Evolutionary conservation across 2,888 invertebrate genomes (phyloP), one percentile per base, ranked within the genome.

Genomic region (Synergus gifuensis): DNA sequence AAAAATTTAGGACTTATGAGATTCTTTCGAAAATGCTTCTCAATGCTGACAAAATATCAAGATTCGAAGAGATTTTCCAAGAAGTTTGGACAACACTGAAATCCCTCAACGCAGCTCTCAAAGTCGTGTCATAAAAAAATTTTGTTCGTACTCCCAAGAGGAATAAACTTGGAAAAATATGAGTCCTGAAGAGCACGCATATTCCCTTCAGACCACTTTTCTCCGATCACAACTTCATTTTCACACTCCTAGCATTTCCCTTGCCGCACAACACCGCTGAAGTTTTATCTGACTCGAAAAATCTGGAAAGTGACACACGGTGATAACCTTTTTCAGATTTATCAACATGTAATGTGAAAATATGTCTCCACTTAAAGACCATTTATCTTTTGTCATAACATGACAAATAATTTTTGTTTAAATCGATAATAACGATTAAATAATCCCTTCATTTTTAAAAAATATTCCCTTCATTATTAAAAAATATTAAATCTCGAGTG

Each of bases 171-270:
- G 69, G 44, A 22, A 67, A 67, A 67, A 22, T 67, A 67, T 67
- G n/a, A 22, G 44, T 44, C 42, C 40, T 42, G 16, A 36, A 54
- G 54, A 54, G n/a, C 22, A 67, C 18, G 49, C 49, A 73, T 73
- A 36, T 73, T 54, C 54, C 49, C 28, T 28, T 49, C 46, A 49
- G 28, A 11, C 69, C 69, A 73, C 28, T 73, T 73, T 73, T 49
- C 36, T 49, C 28, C 69, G 11, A 73, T 36, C 69, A 73, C 44
- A 22, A 67, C 69, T 73, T 73, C 69, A 73, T 73, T 73, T 73
- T 54, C 4, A 73, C 49, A 12, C 69, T 73, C 49, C 49, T 73
- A 36, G 22, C 14, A 73, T 49, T n/a, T 73, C 49, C 69, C 49
- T 44, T 22, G 42, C 22, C 44, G 18, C 44, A 22, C 18, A 67